Conservation (phyloP, 2,888 invertebrate species). For the Gryllus longicercus region DNA sequence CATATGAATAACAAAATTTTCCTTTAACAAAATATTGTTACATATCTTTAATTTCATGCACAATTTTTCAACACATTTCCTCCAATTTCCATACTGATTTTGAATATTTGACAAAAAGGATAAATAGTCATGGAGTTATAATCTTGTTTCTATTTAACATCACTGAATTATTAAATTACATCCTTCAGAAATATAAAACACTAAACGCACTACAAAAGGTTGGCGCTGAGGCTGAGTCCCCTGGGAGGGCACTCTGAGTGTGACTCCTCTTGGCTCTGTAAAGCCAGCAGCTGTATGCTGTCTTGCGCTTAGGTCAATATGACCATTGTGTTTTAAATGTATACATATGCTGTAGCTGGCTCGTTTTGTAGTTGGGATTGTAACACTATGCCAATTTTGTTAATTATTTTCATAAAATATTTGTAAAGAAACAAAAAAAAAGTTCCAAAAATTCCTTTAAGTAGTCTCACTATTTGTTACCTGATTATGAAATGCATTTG, state of each 20-base stretch:
- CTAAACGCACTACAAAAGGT: too few relatives aligned
- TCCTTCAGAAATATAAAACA: too few relatives aligned
- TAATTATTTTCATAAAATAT: conserved; percentile 17
- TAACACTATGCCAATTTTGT: conserved; percentile 17
- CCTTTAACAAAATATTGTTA: too few relatives aligned
- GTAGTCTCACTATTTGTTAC: background rate
- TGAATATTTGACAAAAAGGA: background rate
- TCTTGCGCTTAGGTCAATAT: conserved; percentile 3
- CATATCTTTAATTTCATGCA: too few relatives aligned
- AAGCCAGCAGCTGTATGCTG: background rate
- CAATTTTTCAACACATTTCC: too few relatives aligned
- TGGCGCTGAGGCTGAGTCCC: too few relatives aligned
- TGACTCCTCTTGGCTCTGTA: background rate
- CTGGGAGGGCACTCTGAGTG: too few relatives aligned
- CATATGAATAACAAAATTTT: too few relatives aligned
- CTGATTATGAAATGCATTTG: background rate
- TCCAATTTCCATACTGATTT: background rate
- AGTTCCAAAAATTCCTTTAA: conserved; percentile 1
- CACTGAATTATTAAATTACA: background rate
- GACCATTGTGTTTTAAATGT: conserved; percentile 3
- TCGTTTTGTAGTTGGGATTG: conserved; percentile 9
- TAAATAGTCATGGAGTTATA: background rate
- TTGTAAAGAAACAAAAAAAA: conserved; percentile 3
- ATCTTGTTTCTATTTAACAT: background rate
- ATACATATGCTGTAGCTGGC: conserved; percentile 2